A percentile compares a stretch with the other conserved stretches of the same genome.
These are phyloP conservation scores for Amitus sp. DNA, from an alignment of 2,888 invertebrate species.

Conservation along the genomic window DNA sequence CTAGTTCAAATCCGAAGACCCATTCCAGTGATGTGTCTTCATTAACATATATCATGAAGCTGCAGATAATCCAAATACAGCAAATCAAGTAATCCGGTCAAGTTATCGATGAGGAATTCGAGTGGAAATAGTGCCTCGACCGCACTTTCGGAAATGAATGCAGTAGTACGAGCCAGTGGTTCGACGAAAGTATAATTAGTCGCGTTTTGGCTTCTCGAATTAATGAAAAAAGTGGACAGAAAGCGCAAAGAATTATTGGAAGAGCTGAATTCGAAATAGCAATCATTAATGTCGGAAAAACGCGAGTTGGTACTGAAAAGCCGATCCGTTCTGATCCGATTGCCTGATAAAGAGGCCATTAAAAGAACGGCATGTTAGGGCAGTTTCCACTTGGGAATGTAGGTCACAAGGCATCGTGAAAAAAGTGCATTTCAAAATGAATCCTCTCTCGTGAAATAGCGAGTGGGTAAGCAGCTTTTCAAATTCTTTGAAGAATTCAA, in stretches of 20 bases:
- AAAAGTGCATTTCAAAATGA: constrained; percentile 3
- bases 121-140: constrained; percentile 3
- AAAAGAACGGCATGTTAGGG: constrained; percentile 4
- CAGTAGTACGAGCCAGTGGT: background rate
- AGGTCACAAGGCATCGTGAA: background rate
- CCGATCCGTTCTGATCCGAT: background rate
- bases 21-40: background rate
- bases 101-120: background rate
- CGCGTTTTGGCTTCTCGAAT: no score
- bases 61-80: constrained; percentile 6
- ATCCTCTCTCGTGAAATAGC: constrained; percentile 4
- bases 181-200: no score
- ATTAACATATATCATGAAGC: constrained; percentile 1
- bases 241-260: no score
- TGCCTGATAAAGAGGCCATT: constrained; percentile 3
- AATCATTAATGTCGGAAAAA: background rate
- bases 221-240: no score
- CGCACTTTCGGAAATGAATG: background rate
- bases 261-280: background rate
- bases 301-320: background rate
- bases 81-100: background rate
- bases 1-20: background rate
- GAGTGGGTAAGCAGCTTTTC: constrained; percentile 4
- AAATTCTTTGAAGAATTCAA: constrained; percentile 4
- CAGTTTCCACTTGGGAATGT: background rate